Evolutionary conservation across 64 coral and sea anemone species (phyloP).

Genomic region (Montipora efflorescens): DNA sequence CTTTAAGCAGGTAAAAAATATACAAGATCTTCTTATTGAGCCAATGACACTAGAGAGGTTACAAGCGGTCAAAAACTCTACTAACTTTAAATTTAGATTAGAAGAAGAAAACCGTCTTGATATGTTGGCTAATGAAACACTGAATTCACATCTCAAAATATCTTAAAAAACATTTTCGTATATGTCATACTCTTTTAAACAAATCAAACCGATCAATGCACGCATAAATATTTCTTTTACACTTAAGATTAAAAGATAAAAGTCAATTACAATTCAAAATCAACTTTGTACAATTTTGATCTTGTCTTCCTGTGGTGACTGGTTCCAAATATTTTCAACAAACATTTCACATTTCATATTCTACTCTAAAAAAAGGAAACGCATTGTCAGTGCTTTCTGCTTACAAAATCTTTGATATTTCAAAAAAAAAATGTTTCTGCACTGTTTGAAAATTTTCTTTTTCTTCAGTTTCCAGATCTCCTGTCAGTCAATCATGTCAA

Average conservation of each 20-base stretch:
- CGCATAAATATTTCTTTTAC: conserved; percentile 4
- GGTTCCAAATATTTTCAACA: not conserved
- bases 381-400: not conserved
- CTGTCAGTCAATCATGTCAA: not conserved
- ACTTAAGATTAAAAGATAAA: too few species aligned
- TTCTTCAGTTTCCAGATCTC: not conserved
- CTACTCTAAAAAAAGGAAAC: not conserved
- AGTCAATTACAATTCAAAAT: not conserved
- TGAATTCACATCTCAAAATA: not conserved
- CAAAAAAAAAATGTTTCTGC: not conserved
- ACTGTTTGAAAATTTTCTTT: not conserved
- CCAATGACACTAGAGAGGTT: conserved; percentile 76
- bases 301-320: not conserved
- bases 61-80: conserved; percentile 52
- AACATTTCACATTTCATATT: not conserved
- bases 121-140: conserved; percentile 43
- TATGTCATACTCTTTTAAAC: not conserved
- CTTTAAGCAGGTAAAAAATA: too few species aligned
- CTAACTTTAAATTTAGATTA: conserved; percentile 70
- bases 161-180: not conserved
- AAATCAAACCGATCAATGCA: not conserved
- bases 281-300: not conserved
- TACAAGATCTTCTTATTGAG: conserved; percentile 6
- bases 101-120: conserved; percentile 75
- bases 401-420: not conserved